Percentiles rank a stretch among this genome's conserved stretches.
These are phyloP conservation scores for Chrysolina haemoptera DNA, from an alignment of 2,888 invertebrate genomes.

Conservation along the genomic window DNA sequence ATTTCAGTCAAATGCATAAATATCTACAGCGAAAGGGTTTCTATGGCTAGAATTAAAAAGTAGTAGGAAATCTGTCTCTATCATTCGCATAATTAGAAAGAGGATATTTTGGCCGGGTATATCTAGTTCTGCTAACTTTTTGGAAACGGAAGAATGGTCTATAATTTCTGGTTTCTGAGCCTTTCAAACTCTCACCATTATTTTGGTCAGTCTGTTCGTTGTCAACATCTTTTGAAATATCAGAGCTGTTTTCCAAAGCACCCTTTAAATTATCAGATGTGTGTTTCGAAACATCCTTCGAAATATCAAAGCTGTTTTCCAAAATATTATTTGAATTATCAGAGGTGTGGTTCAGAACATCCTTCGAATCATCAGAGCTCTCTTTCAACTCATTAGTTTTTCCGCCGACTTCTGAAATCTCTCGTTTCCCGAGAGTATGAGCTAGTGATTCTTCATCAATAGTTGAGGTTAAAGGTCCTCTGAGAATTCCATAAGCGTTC, in stretches of 20 bases:
- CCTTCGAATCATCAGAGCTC: not conserved
- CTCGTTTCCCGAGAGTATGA: not conserved
- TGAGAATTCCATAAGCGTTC: not conserved
- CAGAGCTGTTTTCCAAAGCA: not conserved
- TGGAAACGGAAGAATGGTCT: not conserved
- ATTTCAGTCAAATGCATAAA: too few species aligned
- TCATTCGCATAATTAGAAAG: not conserved
- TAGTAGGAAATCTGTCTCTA: slow-evolving; percentile 4
- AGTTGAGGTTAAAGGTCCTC: not conserved
- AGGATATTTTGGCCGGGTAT: not conserved
- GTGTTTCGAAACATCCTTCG: not conserved
- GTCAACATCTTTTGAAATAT: not conserved
- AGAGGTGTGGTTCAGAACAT: not conserved
- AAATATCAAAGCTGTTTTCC: not conserved
- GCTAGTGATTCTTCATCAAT: not conserved
- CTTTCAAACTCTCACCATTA: not conserved
- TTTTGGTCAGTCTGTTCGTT: not conserved
- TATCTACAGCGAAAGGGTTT: not conserved
- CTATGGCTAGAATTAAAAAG: not conserved
- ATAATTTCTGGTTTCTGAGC: not conserved
- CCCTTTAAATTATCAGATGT: not conserved
- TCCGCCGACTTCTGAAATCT: not conserved
- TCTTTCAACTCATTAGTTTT: not conserved
- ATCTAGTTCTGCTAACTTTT: not conserved
- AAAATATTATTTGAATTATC: not conserved